These are phyloP conservation scores for Channallabes apus DNA, from an alignment of 2,797 vertebrate genomes.

Conservation along the genomic window DNA sequence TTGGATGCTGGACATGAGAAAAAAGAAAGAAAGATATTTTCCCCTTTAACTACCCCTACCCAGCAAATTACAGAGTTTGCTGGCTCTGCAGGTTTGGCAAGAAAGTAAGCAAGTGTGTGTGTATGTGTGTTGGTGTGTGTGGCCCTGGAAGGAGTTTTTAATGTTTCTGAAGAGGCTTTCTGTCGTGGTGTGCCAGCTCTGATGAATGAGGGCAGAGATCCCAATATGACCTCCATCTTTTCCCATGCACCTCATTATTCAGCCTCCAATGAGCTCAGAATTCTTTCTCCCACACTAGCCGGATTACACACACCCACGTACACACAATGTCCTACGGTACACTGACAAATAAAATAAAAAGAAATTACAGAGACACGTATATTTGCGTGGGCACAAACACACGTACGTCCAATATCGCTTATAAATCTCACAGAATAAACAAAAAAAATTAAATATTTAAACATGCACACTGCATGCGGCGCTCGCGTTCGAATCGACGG, in stretches of 20 bases:
- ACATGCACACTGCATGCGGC: neutral
- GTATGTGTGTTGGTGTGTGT: conserved; percentile 46
- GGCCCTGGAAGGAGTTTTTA: conserved; percentile 58
- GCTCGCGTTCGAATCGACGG: neutral
- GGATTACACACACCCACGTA: conserved; percentile 26
- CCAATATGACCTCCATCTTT: conserved; percentile 58
- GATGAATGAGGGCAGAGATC: conserved; percentile 60
- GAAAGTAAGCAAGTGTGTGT: conserved; percentile 39
- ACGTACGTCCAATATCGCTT: neutral
- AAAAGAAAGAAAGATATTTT: conserved; percentile 39
- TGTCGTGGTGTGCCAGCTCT: conserved; percentile 55
- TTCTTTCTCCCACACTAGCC: conserved; percentile 37
- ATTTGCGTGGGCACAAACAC: conserved; percentile 24
- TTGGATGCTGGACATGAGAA: conserved; percentile 22
- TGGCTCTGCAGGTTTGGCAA: conserved; percentile 53
- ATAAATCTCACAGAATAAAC: neutral
- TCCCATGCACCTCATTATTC: conserved; percentile 60
- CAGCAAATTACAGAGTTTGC: conserved; percentile 53
- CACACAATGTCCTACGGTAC: conserved; percentile 1
- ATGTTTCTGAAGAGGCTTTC: conserved; percentile 59
- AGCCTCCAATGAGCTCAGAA: conserved; percentile 52
- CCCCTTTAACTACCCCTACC: conserved; percentile 48
- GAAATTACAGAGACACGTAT: conserved; percentile 1
- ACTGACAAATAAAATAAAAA: neutral
- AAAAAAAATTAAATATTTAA: neutral